phyloP scores from a whole-genome alignment of 2,888 invertebrate species.

The Andrena dorsata region DNA sequence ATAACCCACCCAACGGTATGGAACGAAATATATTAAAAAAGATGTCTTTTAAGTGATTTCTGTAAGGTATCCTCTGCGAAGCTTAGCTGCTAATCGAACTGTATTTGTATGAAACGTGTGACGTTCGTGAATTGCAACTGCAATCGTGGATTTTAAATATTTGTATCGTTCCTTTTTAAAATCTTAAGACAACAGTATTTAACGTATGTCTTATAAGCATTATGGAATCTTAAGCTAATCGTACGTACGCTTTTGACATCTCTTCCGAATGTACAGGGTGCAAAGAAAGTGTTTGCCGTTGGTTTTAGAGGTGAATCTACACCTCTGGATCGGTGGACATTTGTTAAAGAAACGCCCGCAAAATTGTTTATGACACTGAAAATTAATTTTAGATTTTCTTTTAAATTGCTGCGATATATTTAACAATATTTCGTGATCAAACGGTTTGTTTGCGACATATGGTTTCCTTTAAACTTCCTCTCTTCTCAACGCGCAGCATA shows the following conservation, averaged over 20 bases:
- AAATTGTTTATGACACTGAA: too few relatives aligned
- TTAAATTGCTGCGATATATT: too few relatives aligned
- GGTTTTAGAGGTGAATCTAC: too few relatives aligned
- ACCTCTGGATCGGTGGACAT: too few relatives aligned
- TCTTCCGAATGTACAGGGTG: neutral
- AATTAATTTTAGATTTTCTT: too few relatives aligned
- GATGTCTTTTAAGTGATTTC: conserved; percentile 24
- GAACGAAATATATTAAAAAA: conserved; percentile 5
- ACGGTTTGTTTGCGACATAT: too few relatives aligned
- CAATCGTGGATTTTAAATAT: conserved; percentile 4
- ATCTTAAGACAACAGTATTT: conserved; percentile 27
- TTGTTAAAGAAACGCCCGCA: too few relatives aligned
- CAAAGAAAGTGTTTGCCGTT: too few relatives aligned
- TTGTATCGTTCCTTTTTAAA: conserved; percentile 7
- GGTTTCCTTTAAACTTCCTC: too few relatives aligned
- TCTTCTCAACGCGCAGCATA: too few relatives aligned
- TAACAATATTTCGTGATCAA: too few relatives aligned
- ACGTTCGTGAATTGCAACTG: conserved; percentile 7
- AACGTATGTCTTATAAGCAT: conserved; percentile 3
- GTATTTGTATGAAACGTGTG: conserved; percentile 1
- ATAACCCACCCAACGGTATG: conserved; percentile 16
- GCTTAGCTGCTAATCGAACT: neutral
- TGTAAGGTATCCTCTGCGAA: conserved; percentile 18
- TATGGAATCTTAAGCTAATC: neutral
- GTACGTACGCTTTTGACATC: conserved; percentile 6